Evolutionary conservation across 2,113 vertebrate genomes (phyloP), one percentile per base, ranked within the genome.

Genomic region (Tupaia chinensis): DNA sequence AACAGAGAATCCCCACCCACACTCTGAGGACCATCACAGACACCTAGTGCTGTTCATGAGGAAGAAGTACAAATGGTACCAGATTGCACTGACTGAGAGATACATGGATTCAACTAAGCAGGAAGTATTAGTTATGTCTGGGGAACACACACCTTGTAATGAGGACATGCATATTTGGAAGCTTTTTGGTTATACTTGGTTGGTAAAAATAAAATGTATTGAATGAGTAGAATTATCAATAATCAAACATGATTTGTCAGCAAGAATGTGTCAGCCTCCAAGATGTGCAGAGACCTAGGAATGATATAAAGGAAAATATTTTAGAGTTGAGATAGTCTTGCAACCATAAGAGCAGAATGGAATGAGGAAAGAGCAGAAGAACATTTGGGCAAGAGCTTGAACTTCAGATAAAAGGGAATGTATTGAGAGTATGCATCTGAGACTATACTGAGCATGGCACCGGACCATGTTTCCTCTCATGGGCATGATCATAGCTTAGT

Each of bases 391-490:
- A 15, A 54, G 22, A 14, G 29, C 20, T 3, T 70, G 53, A 77
- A 19, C 61, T 53, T 5, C 13, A 63, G 61, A 27, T 25, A 10
- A 32, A 53, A 23, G 7, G 32, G 32, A 56, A 8, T 1, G 7
- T 13, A 22, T 0, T 8, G 14, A 8, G 10, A 4, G 1, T 22
- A 22, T 4, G 2, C 63, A n/a, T 6, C 17, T 29, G 73, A 68
- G 56, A 77, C 60, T 2, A 53, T 12, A 6, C 5, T 4, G 1
- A 65, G 32, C 60, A 56, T 0, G 17, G 44, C 0, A 1, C 25
- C 13, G 1, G 56, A 56, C n/a, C 15, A 23, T 25, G 23, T n/a
- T 10, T n/a, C 13, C 53, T 78, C 29, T 25, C 1, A 3, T 6
- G 9, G 29, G 4, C 9, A 14, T 22, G 2, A 25, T 12, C 88